A percentile compares a stretch with the other conserved stretches of the same genome.
These are phyloP conservation scores for Eidolon helvum DNA, from an alignment of 2,113 vertebrate species.

Conservation along the genomic window DNA sequence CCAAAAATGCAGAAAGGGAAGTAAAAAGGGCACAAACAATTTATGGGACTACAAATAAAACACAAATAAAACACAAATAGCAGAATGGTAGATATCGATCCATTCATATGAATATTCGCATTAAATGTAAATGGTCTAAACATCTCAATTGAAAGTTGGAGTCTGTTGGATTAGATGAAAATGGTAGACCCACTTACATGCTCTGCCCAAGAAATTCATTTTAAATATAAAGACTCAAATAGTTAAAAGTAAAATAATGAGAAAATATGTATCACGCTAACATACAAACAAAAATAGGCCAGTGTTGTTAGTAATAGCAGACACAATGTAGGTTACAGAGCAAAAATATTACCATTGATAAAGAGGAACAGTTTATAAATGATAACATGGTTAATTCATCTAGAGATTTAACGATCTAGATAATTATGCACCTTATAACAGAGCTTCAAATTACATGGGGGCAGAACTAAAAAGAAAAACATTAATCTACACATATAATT, in stretches of 20 bases:
- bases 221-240: neutral
- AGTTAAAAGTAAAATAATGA: neutral
- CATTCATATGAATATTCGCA: neutral
- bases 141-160: neutral
- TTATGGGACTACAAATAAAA: neutral
- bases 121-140: constrained; percentile 19
- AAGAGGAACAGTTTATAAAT: neutral
- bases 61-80: neutral
- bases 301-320: neutral
- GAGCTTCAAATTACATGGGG: neutral
- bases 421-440: neutral
- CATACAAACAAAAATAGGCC: neutral
- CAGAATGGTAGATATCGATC: neutral
- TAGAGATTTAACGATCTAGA: neutral
- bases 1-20: neutral
- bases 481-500: neutral
- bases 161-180: neutral
- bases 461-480: neutral
- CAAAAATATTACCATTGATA: neutral
- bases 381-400: neutral
- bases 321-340: neutral
- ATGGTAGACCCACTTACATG: neutral
- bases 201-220: neutral
- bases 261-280: neutral
- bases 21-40: neutral